phyloP scores from a whole-genome alignment of 2,797 vertebrate species.

The Rhincodon typus region DNA sequence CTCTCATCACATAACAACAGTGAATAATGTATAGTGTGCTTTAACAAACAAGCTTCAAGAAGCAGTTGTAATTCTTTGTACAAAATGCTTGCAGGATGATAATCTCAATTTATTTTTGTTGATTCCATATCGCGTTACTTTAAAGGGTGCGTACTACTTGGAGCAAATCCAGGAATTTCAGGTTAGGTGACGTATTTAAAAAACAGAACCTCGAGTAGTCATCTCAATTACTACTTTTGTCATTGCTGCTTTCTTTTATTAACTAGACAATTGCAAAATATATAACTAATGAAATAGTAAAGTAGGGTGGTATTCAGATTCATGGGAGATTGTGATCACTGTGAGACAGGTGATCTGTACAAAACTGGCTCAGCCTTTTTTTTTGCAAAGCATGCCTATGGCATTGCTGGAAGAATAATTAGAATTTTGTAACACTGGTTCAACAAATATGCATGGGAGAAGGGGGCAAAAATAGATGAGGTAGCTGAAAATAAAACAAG shows the following conservation, averaged over 20 bases:
- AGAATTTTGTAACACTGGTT: neutral
- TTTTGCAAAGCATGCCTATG: no score
- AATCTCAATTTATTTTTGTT: neutral
- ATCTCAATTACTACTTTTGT: neutral
- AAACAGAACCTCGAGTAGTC: neutral
- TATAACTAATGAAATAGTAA: neutral
- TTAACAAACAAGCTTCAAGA: neutral
- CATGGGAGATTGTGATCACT: neutral
- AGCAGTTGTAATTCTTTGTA: neutral
- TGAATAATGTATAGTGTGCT: conserved; percentile 2
- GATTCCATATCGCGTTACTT: neutral
- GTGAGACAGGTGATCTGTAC: neutral
- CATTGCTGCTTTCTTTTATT: neutral
- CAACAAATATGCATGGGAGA: neutral
- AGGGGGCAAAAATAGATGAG: neutral
- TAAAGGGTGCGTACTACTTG: neutral
- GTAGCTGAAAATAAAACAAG: neutral
- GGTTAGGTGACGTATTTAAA: neutral
- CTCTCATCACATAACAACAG: conserved; percentile 26
- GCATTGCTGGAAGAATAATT: neutral
- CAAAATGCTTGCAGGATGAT: neutral
- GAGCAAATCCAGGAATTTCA: neutral
- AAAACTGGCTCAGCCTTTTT: neutral
- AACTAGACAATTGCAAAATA: neutral
- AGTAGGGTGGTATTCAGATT: neutral